phyloP scores from a whole-genome alignment of 2,888 invertebrate genomes.

The Cataglyphis albicans region DNA sequence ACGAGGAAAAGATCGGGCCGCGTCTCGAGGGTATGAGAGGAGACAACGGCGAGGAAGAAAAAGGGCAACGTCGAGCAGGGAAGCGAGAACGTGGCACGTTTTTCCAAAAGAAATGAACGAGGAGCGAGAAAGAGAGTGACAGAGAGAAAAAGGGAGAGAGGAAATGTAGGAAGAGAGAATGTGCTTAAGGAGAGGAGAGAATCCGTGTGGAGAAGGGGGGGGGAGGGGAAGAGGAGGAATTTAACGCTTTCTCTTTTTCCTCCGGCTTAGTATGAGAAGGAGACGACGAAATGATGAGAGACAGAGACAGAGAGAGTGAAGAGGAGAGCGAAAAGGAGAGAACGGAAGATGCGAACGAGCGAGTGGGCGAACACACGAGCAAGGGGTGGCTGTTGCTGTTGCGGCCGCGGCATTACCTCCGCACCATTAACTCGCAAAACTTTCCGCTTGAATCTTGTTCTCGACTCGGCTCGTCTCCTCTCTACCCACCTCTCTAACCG shows the following conservation, averaged over 20 bases:
- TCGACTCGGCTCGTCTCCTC: constrained; percentile 79
- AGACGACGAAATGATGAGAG: constrained; percentile 15
- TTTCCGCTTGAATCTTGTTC: constrained; percentile 86
- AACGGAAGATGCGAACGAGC: constrained; percentile 60
- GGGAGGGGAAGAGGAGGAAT: constrained; percentile 18
- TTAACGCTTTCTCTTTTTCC: constrained; percentile 55
- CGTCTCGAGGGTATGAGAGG: constrained; percentile 67
- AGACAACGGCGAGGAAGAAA: constrained; percentile 54
- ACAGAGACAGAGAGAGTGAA: constrained; percentile 31
- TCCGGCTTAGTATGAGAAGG: constrained; percentile 37
- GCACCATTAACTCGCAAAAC: constrained; percentile 86
- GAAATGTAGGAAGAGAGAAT: constrained; percentile 62
- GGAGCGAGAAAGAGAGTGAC: constrained; percentile 18
- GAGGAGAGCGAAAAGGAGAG: constrained; percentile 38
- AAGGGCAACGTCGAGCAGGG: constrained; percentile 52
- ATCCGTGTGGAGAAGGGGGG: not conserved
- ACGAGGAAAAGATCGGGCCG: constrained; percentile 79
- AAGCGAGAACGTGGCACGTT: constrained; percentile 52
- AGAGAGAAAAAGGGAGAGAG: not conserved
- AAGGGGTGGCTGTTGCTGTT: constrained; percentile 84
- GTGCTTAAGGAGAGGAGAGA: constrained; percentile 60
- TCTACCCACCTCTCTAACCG: constrained; percentile 39
- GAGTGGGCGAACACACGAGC: constrained; percentile 59
- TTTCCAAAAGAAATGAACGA: constrained; percentile 37
- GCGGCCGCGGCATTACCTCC: constrained; percentile 85